Percentiles rank a stretch among this genome's conserved stretches.
Evolutionary conservation across 2,113 vertebrate genomes (phyloP).

Genomic region (Phylloscopus whistleri): DNA sequence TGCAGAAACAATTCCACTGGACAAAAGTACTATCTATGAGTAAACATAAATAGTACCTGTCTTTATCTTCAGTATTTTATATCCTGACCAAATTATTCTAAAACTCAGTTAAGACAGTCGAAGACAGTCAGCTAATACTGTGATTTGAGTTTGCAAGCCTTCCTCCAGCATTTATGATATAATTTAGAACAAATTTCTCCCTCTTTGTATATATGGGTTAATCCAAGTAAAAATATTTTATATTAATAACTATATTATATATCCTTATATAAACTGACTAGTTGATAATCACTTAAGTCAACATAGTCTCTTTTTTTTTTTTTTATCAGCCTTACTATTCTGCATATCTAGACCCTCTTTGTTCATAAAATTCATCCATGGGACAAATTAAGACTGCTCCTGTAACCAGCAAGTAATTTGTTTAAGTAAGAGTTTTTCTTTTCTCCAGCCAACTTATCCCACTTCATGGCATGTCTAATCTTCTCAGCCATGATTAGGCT

Average conservation of each 20-base stretch:
- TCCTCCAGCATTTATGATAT: neutral
- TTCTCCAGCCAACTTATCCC: neutral
- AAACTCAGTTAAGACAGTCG: neutral
- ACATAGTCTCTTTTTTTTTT: neutral
- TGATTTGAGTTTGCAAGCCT: neutral
- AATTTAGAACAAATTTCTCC: neutral
- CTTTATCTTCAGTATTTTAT: neutral
- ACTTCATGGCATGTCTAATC: neutral
- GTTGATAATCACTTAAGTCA: neutral
- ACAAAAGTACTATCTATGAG: neutral
- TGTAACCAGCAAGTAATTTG: neutral
- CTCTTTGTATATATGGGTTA: neutral
- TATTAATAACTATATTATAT: neutral
- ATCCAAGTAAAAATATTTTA: neutral
- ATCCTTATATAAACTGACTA: neutral
- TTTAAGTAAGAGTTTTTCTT: conserved; percentile 13
- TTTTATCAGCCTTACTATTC: neutral
- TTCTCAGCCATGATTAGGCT: neutral
- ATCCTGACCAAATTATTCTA: neutral
- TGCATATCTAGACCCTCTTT: neutral
- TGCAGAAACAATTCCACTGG: neutral
- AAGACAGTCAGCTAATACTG: neutral
- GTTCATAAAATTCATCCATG: neutral
- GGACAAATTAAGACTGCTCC: neutral
- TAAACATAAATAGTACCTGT: neutral